Evolutionary conservation across 2,113 vertebrate species (phyloP).

Genomic region (Phyllopteryx taeniolatus): DNA sequence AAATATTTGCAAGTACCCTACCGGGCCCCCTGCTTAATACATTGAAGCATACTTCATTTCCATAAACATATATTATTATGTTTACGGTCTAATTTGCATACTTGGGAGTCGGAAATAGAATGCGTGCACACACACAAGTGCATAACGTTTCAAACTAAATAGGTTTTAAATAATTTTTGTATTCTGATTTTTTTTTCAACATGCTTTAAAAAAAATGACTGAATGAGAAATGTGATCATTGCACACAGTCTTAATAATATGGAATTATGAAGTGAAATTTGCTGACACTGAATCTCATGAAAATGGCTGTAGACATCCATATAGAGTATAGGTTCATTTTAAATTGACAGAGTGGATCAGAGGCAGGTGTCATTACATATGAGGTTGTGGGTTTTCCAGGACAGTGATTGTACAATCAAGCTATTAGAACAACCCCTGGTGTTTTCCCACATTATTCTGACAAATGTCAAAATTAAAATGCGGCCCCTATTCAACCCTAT

Average conservation of each 20-base stretch:
- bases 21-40: slow-evolving; percentile 30
- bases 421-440: slow-evolving; percentile 3
- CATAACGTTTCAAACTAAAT: background rate
- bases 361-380: slow-evolving; percentile 13
- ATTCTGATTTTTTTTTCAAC: background rate
- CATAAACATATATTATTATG: slow-evolving; percentile 27
- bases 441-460: slow-evolving; percentile 34
- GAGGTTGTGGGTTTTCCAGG: slow-evolving; percentile 3
- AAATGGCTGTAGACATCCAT: background rate
- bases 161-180: background rate
- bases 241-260: background rate
- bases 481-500: slow-evolving; percentile 44
- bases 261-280: background rate
- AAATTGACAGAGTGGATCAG: background rate
- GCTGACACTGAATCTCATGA: background rate
- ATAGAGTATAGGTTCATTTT: slow-evolving; percentile 1
- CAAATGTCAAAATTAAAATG: slow-evolving; percentile 39
- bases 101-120: slow-evolving; percentile 20
- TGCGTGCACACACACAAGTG: background rate
- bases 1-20: slow-evolving; percentile 49
- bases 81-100: slow-evolving; percentile 8
- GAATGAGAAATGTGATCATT: background rate
- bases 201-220: background rate
- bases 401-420: slow-evolving; percentile 17
- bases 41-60: slow-evolving; percentile 20